phyloP scores from a whole-genome alignment of 2,888 invertebrate species.

The Sminthurides aquaticus region DNA sequence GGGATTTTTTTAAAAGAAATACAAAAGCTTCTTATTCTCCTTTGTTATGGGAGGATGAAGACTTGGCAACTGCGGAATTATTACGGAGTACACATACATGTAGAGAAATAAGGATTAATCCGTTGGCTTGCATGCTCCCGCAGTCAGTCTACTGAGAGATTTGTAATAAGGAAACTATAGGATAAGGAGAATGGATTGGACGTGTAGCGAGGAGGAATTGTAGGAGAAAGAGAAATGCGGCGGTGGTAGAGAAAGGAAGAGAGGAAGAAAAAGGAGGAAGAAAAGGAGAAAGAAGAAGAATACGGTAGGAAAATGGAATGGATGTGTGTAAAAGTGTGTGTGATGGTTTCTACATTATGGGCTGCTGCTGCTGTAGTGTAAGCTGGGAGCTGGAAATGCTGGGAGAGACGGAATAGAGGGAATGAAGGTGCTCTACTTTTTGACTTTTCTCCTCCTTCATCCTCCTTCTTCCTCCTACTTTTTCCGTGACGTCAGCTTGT shows the following conservation, averaged over 20 bases:
- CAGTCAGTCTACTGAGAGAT: no score
- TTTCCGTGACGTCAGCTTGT: constrained; percentile 22
- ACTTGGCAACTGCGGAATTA: no score
- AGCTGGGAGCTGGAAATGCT: neutral
- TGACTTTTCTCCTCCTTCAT: constrained; percentile 19
- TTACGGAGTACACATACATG: no score
- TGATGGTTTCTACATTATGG: neutral
- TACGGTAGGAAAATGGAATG: neutral
- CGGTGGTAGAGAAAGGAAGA: no score
- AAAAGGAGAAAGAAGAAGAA: neutral
- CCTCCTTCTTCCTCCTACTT: constrained; percentile 24
- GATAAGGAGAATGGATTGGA: no score
- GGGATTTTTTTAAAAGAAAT: neutral
- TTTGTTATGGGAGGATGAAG: neutral
- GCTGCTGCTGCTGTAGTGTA: neutral
- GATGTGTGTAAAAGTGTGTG: neutral
- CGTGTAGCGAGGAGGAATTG: no score
- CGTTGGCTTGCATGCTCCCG: no score
- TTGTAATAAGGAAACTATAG: no score
- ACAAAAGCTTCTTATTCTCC: neutral
- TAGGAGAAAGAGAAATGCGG: no score
- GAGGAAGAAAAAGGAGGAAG: neutral
- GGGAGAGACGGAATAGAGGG: neutral
- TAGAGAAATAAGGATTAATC: no score
- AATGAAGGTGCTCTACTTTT: constrained; percentile 17